Base-by-base conservation (phyloP, 2,797 vertebrate species). In the Streptopelia turtur region DNA sequence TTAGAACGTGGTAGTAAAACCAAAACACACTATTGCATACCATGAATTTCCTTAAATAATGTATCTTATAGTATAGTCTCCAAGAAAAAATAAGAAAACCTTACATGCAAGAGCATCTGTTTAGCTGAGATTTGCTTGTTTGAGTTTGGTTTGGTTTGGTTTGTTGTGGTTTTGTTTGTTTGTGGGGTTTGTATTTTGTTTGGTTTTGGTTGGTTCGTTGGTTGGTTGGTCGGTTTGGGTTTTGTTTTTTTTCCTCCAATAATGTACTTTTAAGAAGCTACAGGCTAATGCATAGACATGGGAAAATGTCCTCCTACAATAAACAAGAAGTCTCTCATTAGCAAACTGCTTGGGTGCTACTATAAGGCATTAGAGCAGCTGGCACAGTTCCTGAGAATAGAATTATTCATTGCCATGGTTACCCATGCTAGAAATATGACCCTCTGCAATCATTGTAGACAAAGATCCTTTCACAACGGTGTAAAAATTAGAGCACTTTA, bases 321-420 rank as follows among this genome's bases (percentile, higher is more conserved):
- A 95, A 96, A 95, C 1, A 30, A 89, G 87, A 97, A 95, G 83
- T 83, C 78, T 59, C 96, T 97, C 95, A 97, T 98, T 98, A 98
- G 96, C 91, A 96, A 97, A 95, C 95, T 93, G 83, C 87, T 76
- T n/a, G 92, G 97, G 84, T 87, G 75, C 77, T 96, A 96, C 95
- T 95, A 97, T 92, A 78, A 97, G 96, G 90, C 94, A 61, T 69
- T 77, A 78, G 64, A 87, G 96, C 98, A 98, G 98, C 98, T 98
- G 97, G 96, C 96, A 96, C 85, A 25, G 80, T 81, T 95, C 96
- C 96, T 96, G 96, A 96, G 95, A 96, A 97, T 83, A 95, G 96
- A 97, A 96, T 97, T 97, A 98, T 97, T 98, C 97, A 98, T 98
- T 97, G 79, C 98, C 97, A 98, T 98, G 97, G 98, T 98, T 98